Conservation (phyloP, 2,888 invertebrate species). For the Aporophyla nigra region DNA sequence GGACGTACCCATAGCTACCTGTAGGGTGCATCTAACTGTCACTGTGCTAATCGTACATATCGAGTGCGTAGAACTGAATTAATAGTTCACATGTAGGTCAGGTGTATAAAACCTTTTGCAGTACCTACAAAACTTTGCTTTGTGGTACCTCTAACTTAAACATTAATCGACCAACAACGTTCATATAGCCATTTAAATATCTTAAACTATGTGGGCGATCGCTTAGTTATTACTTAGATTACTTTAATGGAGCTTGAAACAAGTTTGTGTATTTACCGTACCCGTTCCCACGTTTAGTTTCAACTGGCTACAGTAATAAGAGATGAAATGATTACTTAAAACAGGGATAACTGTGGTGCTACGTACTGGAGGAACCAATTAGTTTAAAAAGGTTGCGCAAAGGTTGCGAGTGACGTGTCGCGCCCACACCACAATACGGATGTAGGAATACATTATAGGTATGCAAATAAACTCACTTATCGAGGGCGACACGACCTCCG, state of each 20-base stretch:
- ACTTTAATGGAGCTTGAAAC: slow-evolving; percentile 52
- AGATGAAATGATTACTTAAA: slow-evolving; percentile 32
- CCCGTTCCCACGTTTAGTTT: slow-evolving; percentile 50
- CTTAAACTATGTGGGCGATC: slow-evolving; percentile 36
- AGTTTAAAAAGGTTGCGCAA: slow-evolving; percentile 77
- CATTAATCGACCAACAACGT: neutral
- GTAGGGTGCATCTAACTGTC: slow-evolving; percentile 54
- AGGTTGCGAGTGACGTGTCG: slow-evolving; percentile 86
- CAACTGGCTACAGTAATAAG: slow-evolving; percentile 4
- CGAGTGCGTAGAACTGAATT: slow-evolving; percentile 24
- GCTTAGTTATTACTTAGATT: slow-evolving; percentile 56
- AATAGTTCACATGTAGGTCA: slow-evolving; percentile 33
- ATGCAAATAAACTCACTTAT: slow-evolving; percentile 88
- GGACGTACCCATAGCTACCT: slow-evolving; percentile 61
- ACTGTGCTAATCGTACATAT: slow-evolving; percentile 22
- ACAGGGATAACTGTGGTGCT: slow-evolving; percentile 22
- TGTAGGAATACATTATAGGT: slow-evolving; percentile 76
- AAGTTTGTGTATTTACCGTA: slow-evolving; percentile 40
- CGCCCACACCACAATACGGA: slow-evolving; percentile 85
- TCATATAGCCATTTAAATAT: slow-evolving; percentile 19
- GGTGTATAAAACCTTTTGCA: neutral
- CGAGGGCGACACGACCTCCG: slow-evolving; percentile 82
- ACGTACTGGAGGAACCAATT: slow-evolving; percentile 48
- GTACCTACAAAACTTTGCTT: neutral
- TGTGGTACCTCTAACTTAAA: slow-evolving; percentile 1